A percentile compares a stretch with the other conserved stretches of the same genome.
Evolutionary conservation across 2,888 invertebrate genomes (phyloP).

Genomic region (Brenthis hecate): DNA sequence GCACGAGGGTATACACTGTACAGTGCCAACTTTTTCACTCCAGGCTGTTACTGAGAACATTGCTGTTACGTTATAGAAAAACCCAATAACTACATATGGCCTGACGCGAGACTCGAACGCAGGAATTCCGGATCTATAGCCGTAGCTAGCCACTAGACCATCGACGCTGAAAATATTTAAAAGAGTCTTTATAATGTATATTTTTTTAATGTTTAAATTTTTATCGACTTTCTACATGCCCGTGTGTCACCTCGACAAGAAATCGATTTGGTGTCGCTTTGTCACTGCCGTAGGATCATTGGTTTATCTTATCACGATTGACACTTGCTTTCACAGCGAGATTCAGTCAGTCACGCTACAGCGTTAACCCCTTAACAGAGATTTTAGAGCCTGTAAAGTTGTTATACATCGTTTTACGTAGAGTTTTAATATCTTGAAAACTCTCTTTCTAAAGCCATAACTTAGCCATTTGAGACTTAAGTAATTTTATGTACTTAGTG

Average conservation of each 20-base stretch:
- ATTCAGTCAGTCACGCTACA: constrained; percentile 13
- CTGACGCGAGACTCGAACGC: too few species aligned
- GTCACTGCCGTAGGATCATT: constrained; percentile 42
- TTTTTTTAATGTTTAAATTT: neutral
- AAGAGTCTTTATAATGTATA: too few species aligned
- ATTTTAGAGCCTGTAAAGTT: constrained; percentile 8
- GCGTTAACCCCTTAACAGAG: constrained; percentile 10
- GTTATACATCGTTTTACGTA: constrained; percentile 4
- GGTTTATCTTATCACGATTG: constrained; percentile 49
- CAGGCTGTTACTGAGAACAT: too few species aligned
- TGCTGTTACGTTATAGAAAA: too few species aligned
- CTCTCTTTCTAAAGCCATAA: neutral
- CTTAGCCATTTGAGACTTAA: neutral
- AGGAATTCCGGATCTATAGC: too few species aligned
- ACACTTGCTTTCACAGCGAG: constrained; percentile 22
- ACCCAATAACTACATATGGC: too few species aligned
- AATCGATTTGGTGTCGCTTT: constrained; percentile 49
- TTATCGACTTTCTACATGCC: neutral
- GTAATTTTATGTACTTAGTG: too few species aligned
- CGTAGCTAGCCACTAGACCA: too few species aligned
- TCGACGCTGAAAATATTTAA: too few species aligned
- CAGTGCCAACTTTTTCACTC: too few species aligned
- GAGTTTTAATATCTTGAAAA: neutral
- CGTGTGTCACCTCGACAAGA: constrained; percentile 32
- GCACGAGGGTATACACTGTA: too few species aligned